These are phyloP conservation scores for Torymus tubicola DNA, from an alignment of 2,888 invertebrate genomes.

Conservation along the genomic window DNA sequence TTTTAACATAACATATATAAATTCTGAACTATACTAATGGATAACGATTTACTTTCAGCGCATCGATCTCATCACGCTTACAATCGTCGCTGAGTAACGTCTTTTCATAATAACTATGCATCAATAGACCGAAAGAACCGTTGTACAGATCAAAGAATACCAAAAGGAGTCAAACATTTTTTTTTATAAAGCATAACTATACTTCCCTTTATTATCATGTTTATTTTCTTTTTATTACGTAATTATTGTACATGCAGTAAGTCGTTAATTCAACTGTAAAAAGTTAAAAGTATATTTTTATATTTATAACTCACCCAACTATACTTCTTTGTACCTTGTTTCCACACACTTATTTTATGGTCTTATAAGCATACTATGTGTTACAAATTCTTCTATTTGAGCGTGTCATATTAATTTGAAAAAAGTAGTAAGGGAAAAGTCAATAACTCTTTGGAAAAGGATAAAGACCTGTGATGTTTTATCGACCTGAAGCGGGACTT, in stretches of 20 bases:
- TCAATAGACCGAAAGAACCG: background rate
- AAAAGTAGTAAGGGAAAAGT: background rate
- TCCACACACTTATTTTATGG: constrained; percentile 1
- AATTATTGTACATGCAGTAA: constrained; percentile 20
- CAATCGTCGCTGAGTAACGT: constrained; percentile 65
- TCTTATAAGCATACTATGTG: background rate
- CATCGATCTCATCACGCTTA: constrained; percentile 75
- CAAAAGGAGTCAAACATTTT: constrained; percentile 29
- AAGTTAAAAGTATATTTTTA: constrained; percentile 65
- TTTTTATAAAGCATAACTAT: constrained; percentile 19
- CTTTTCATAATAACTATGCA: background rate
- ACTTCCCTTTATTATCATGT: background rate
- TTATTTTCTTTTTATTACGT: constrained; percentile 21
- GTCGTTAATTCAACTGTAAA: constrained; percentile 19
- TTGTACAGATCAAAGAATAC: constrained; percentile 37
- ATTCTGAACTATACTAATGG: background rate
- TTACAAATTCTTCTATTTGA: too few relatives aligned
- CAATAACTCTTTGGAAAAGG: background rate
- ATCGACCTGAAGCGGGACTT: constrained; percentile 12
- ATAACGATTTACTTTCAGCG: constrained; percentile 65
- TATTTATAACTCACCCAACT: constrained; percentile 56
- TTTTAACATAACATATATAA: too few relatives aligned
- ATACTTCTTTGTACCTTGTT: constrained; percentile 7
- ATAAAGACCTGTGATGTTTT: background rate
- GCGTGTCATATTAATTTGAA: too few relatives aligned